Percentiles rank a stretch among this genome's conserved stretches.
These are phyloP conservation scores for Disparrhopalites patrizii DNA, from an alignment of 2,888 invertebrate genomes.

Conservation along the genomic window DNA sequence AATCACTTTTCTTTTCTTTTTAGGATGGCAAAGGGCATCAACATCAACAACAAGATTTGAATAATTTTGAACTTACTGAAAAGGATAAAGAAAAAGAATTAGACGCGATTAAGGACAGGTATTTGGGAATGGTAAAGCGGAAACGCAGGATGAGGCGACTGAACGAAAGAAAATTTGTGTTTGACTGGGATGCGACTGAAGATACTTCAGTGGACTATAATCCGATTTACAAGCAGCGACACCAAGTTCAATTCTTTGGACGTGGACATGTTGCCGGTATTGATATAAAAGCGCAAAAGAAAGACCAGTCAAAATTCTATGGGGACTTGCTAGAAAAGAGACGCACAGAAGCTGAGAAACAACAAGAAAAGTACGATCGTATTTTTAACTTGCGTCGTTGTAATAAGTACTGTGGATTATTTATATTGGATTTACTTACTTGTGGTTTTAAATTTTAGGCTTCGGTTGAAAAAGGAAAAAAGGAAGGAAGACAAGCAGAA, in stretches of 20 bases:
- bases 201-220: conserved; percentile 99
- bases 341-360: conserved; percentile 92
- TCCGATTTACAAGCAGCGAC: conserved; percentile 67
- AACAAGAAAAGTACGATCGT: conserved; percentile 76
- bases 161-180: conserved; percentile 98
- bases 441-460: conserved; percentile 49
- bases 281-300: conserved; percentile 91
- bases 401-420: not conserved
- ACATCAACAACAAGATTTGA: too few relatives aligned
- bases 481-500: conserved; percentile 96
- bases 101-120: conserved; percentile 93
- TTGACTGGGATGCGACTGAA: conserved; percentile 99
- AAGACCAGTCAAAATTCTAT: conserved; percentile 96
- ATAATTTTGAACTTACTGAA: conserved; percentile 33
- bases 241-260: conserved; percentile 87
- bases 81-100: conserved; percentile 89
- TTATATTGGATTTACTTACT: not conserved
- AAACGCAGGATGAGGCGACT: conserved; percentile 85
- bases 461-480: conserved; percentile 84
- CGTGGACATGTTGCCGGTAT: conserved; percentile 97
- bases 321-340: conserved; percentile 90
- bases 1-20: not conserved
- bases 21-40: too few relatives aligned
- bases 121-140: conserved; percentile 88
- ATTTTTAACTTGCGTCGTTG: not conserved